Evolutionary conservation across 2,888 invertebrate genomes (phyloP).

Genomic region (Tridacna crocea): DNA sequence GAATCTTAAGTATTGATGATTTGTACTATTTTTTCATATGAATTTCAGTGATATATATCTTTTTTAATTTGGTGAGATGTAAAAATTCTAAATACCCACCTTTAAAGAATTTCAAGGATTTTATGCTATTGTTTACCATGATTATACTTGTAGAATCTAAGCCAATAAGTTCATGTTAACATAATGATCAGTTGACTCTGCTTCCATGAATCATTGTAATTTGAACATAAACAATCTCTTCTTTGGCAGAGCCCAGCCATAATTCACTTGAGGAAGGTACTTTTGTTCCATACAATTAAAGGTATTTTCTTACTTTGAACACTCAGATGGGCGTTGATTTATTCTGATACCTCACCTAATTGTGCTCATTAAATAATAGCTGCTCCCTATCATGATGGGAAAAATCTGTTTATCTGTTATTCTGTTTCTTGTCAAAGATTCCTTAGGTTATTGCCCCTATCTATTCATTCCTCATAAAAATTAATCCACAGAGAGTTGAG

Average conservation of each 20-base stretch:
- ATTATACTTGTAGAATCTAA: no score
- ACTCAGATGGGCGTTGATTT: constrained; percentile 31
- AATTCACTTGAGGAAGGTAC: constrained; percentile 6
- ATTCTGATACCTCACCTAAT: constrained; percentile 23
- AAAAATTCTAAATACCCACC: no score
- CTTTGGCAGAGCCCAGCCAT: constrained; percentile 15
- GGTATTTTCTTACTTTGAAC: not conserved
- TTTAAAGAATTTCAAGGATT: no score
- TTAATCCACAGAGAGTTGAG: no score
- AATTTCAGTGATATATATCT: no score
- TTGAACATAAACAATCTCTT: constrained; percentile 19
- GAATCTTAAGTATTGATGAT: no score
- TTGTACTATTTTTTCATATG: no score
- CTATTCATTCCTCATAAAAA: constrained; percentile 29
- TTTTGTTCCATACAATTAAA: constrained; percentile 1
- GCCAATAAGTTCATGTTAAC: no score
- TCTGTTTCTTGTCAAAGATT: constrained; percentile 38
- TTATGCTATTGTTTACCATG: no score
- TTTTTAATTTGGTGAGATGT: no score
- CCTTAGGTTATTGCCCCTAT: constrained; percentile 15
- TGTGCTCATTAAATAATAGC: constrained; percentile 55
- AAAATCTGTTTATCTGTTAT: constrained; percentile 44
- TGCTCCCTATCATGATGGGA: constrained; percentile 33
- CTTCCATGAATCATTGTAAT: not conserved
- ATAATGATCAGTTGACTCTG: no score